phyloP scores from a whole-genome alignment of 1,140 invertebrate genomes.

The Aphelinus certus region DNA sequence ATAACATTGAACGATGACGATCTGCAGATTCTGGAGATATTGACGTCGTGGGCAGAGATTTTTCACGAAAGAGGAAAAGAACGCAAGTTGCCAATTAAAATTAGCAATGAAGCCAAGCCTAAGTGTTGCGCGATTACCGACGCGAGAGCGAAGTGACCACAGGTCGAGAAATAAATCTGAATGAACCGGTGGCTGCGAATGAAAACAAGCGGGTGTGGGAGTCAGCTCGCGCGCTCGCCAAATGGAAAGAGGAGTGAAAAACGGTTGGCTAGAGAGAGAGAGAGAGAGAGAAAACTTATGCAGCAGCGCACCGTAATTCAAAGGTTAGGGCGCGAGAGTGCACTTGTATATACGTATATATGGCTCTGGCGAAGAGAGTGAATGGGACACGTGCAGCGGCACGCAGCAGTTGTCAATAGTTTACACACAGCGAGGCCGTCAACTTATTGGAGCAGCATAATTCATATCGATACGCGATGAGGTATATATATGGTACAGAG shows the following conservation, averaged over 20 bases:
- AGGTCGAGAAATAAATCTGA: constrained; percentile 14
- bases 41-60: no score
- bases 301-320: constrained; percentile 15
- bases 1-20: no score
- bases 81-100: no score
- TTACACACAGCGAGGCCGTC: constrained; percentile 21
- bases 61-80: no score
- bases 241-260: no score
- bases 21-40: no score
- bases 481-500: neutral
- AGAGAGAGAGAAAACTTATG: neutral
- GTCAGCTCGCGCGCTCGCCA: neutral
- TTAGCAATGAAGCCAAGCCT: no score
- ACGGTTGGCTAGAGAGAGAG: neutral
- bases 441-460: constrained; percentile 27
- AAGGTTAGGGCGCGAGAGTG: neutral
- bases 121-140: no score
- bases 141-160: neutral
- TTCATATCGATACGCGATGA: constrained; percentile 30
- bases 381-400: no score
- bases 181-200: neutral
- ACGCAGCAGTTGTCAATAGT: neutral
- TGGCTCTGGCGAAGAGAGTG: constrained; percentile 1
- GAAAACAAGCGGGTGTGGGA: neutral
- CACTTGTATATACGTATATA: neutral